Base-by-base conservation (phyloP, 2,888 invertebrate genomes). In the Pristionchus maxplancki region DNA sequence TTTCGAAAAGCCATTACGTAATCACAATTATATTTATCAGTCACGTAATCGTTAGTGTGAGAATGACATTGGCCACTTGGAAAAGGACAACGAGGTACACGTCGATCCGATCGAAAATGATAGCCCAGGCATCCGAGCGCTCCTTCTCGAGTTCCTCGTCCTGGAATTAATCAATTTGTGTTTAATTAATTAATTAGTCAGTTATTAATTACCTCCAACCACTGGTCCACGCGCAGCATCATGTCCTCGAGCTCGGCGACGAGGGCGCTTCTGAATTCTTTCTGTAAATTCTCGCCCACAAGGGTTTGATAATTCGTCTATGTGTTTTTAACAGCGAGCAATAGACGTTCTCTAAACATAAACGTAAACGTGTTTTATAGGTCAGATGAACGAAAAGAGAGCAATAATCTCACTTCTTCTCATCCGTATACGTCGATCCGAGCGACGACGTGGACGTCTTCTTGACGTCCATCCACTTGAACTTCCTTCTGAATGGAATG, bases 51-150 rank as follows among this genome's bases (percentile, higher is more conserved):
- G 62, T 50, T 20, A 87, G n/a, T 3, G 87, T 87, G 11, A 87
- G 44, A 50, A 87, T 74, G 2, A 87, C 71, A 34, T 87, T 87
- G 48, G 87, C 87, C 48, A 74, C 34, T 53, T 87, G 87, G 87
- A 92, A 92, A 40, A 91, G 89, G 3, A 91, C 74, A 0, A 92
- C 83, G 8, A 91, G 88, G 58, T 91, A 58, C 28, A 90, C 83
- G 84, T 92, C 92, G 62, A 92, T 58, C 53, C 91, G 88, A 74
- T 91, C 92, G 88, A 92, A 92, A 62, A 91, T 90, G 31, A 90
- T 91, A 34, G 90, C 84, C 89, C 91, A 92, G 24, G 90, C 90
- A 20, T 37, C 44, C 40, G 62, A 15, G 1, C 67, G 62, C 64
- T 85, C 85, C 44, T 13, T 0, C 44, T 85, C 85, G 8, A 40